Evolutionary conservation across 2,113 vertebrate species (phyloP).

Genomic region (Capreolus pygargus): DNA sequence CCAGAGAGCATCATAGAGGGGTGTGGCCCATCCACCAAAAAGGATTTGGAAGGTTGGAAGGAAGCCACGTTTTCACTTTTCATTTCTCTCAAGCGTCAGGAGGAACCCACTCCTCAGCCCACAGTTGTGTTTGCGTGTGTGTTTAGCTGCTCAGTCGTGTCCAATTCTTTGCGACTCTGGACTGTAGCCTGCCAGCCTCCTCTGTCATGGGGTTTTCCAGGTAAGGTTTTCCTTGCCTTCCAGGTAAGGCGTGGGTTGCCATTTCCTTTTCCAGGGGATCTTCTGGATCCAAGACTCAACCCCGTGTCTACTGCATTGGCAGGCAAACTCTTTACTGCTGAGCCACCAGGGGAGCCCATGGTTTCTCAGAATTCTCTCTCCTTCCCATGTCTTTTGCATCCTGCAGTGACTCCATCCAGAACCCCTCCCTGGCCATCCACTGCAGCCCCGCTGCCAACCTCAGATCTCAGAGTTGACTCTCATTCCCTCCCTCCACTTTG

Average conservation of each 20-base stretch:
- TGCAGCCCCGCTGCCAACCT: not conserved
- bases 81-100: not conserved
- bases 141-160: not conserved
- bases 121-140: not conserved
- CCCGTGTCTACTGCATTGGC: not conserved
- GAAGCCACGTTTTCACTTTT: not conserved
- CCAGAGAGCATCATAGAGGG: rapidly evolving
- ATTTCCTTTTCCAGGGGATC: not conserved
- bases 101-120: not conserved
- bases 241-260: not conserved
- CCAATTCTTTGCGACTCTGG: not conserved
- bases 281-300: not conserved
- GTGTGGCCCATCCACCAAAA: rapidly evolving
- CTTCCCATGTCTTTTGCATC: not conserved
- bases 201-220: not conserved
- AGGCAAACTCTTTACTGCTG: not conserved
- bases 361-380: not conserved
- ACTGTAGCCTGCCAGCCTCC: not conserved
- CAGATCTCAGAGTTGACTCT: too few species aligned
- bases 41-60: too few species aligned
- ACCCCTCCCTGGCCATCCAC: rapidly evolving
- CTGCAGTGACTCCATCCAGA: rapidly evolving
- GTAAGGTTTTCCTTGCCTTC: not conserved
- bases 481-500: rapidly evolving
- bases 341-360: not conserved